A percentile compares a stretch with the other conserved stretches of the same genome.
Evolutionary conservation across 2,113 vertebrate genomes (phyloP).

Genomic region (Oplegnathus fasciatus): DNA sequence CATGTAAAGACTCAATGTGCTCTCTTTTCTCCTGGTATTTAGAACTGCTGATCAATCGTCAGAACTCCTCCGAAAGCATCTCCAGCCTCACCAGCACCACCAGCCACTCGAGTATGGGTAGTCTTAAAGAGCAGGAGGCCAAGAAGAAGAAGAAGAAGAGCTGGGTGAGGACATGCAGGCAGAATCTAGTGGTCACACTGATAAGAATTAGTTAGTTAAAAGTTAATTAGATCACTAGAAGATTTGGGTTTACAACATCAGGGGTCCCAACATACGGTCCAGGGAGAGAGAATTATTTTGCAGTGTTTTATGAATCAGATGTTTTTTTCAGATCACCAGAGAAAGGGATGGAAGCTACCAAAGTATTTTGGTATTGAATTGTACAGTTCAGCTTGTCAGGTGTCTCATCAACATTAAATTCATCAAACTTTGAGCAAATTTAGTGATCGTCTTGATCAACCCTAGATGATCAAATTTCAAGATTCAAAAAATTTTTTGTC

Average conservation of each 20-base stretch:
- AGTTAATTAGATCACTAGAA: neutral
- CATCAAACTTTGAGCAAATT: neutral
- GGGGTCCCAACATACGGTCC: neutral
- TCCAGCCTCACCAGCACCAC: conserved; percentile 95
- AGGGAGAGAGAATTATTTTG: neutral
- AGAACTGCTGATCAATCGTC: conserved; percentile 94
- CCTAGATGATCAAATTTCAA: neutral
- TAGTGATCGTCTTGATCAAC: neutral
- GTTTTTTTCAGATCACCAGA: neutral
- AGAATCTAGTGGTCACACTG: too few relatives aligned
- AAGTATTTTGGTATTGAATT: neutral
- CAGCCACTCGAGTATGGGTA: conserved; percentile 94
- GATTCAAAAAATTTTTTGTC: neutral
- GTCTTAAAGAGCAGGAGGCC: conserved; percentile 93
- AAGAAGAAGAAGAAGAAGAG: conserved; percentile 99
- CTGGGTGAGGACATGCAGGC: conserved; percentile 93
- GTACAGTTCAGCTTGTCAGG: neutral
- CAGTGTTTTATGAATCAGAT: neutral
- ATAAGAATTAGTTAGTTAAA: neutral
- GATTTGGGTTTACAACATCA: neutral
- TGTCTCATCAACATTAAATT: neutral
- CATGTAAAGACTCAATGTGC: neutral
- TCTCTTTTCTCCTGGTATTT: neutral
- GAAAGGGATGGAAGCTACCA: neutral
- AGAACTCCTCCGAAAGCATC: conserved; percentile 98